Conservation (phyloP, 2,113 vertebrate species). For the Microcebus ravelobensis region DNA sequence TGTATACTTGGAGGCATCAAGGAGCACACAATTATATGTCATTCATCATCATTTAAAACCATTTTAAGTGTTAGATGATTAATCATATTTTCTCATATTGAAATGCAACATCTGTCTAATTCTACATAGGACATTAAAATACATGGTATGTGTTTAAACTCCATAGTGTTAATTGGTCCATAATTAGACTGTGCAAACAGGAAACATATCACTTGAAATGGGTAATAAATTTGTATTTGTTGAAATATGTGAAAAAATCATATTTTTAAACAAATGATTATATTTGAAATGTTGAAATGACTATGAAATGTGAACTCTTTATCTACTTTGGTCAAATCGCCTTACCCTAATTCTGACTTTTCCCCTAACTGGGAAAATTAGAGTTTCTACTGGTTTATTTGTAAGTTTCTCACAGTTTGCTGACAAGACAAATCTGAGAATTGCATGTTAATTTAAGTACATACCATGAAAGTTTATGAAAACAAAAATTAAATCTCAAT, state of each 20-base stretch:
- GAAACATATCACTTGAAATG: not conserved
- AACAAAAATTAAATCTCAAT: not conserved
- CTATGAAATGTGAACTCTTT: not conserved
- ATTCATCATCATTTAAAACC: not conserved
- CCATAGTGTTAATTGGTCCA: not conserved
- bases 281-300: not conserved
- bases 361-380: not conserved
- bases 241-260: not conserved
- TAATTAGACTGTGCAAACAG: not conserved
- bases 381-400: not conserved
- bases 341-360: not conserved
- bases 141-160: not conserved
- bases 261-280: not conserved
- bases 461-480: not conserved
- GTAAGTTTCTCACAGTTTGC: not conserved
- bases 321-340: not conserved
- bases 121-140: not conserved
- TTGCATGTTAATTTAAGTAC: not conserved
- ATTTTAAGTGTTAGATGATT: not conserved
- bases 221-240: not conserved
- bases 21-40: not conserved
- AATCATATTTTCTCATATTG: not conserved
- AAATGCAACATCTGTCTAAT: constrained; percentile 17
- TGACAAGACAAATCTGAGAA: not conserved
- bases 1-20: not conserved